Evolutionary conservation across 2,113 vertebrate genomes (phyloP), one percentile per base, ranked within the genome.

Genomic region (Eudyptes chrysolophus): DNA sequence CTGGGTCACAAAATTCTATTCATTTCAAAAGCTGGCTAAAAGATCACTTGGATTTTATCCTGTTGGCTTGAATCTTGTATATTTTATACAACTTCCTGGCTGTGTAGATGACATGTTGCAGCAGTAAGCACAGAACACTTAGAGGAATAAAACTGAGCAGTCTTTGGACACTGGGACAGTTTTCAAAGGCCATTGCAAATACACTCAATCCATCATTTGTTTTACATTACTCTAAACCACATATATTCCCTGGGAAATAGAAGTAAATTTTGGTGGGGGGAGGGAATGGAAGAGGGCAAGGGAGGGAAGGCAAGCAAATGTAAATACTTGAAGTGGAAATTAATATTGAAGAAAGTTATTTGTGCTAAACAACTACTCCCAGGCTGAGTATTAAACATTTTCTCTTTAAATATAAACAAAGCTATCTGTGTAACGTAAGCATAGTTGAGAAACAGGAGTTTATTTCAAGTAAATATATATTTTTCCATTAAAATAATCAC

Each of bases 1-100:
- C 97, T 98, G 97, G 98, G 98, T 99, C 98, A 99, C 93, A 83
- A 97, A 98, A 98, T 97, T 98, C 94, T 97, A 97, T 98, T 98
- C 52, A 97, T 98, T 98, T 98, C 97, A 98, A 98, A 98, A 98
- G 97, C 93, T 98, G 97, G 92, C 97, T 97, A 97, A 98, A 98
- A 98, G 98, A 98, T 97, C 96, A 96, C 90, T 97, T 99, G 99
- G 98, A 98, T 92, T 86, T 66, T 97, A 96, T 98, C 98, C 98
- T 97, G 97, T 98, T 99, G 99, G 98, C 98, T 98, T 93, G 61
- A 93, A 88, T 97, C 68, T 90, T 97, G 92, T 97, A 84, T 97
- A 97, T 97, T 98, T 98, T 92, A 90, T 95, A 89, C 97, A 97
- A 98, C 96, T 97, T 98, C 94, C 97, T 97, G 96, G 94, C 98